phyloP scores from a whole-genome alignment of 2,888 invertebrate species.

The Acronicta alni region DNA sequence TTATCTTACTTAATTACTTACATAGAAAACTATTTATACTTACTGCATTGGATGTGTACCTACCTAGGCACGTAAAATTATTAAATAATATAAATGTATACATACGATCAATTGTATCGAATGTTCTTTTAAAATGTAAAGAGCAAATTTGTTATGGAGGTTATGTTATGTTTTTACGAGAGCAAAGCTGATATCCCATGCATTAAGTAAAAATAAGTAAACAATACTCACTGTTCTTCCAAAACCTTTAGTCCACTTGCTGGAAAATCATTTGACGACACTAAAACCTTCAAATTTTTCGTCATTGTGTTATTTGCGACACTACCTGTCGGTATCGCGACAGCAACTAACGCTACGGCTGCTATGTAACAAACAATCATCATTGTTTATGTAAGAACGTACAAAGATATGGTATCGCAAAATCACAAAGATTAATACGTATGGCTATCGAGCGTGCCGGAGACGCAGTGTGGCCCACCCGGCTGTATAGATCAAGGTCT shows the following conservation, averaged over 20 bases:
- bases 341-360: slow-evolving; percentile 56
- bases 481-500: slow-evolving; percentile 49
- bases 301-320: slow-evolving; percentile 72
- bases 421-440: slow-evolving; percentile 50
- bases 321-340: slow-evolving; percentile 53
- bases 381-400: slow-evolving; percentile 52
- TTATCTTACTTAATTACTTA: too few relatives aligned
- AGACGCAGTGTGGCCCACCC: slow-evolving; percentile 36
- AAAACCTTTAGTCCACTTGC: slow-evolving; percentile 91
- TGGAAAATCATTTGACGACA: slow-evolving; percentile 92
- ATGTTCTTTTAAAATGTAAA: slow-evolving; percentile 3
- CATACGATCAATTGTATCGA: neutral
- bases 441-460: slow-evolving; percentile 31
- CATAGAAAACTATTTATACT: too few relatives aligned
- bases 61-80: too few relatives aligned
- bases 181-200: neutral
- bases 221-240: slow-evolving; percentile 89
- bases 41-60: too few relatives aligned
- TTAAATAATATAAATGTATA: too few relatives aligned
- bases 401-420: slow-evolving; percentile 45
- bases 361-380: slow-evolving; percentile 51
- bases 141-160: neutral
- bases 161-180: neutral
- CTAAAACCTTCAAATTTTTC: slow-evolving; percentile 90
- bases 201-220: neutral